Evolutionary conservation across 2,797 vertebrate genomes (phyloP).

Genomic region (Chiroxiphia lanceolata): DNA sequence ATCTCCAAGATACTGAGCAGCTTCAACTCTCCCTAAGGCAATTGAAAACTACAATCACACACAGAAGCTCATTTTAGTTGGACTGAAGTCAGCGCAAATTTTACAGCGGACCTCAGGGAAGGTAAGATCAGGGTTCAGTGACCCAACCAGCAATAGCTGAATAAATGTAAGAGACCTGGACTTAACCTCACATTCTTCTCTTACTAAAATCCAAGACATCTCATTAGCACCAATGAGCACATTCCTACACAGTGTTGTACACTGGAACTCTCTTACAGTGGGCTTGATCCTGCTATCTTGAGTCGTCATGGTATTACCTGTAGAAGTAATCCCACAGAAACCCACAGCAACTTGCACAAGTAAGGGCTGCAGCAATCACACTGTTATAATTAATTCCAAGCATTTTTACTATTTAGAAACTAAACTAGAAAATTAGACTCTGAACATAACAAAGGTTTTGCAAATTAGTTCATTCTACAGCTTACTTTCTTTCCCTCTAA

Average conservation of each 20-base stretch:
- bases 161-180: background rate
- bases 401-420: background rate
- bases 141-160: background rate
- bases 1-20: background rate
- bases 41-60: background rate
- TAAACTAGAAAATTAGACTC: background rate
- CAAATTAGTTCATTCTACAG: background rate
- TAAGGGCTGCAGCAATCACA: background rate
- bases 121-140: background rate
- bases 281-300: background rate
- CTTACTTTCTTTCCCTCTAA: background rate
- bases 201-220: background rate
- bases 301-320: background rate
- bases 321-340: background rate
- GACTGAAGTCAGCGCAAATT: background rate
- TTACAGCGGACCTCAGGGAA: background rate
- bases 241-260: fast-evolving
- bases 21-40: background rate
- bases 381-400: background rate
- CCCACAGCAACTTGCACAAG: background rate
- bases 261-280: background rate
- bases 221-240: background rate
- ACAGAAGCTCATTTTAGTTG: background rate
- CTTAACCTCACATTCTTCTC: background rate
- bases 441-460: background rate